Evolutionary conservation across 2,797 vertebrate genomes (phyloP), one percentile per base, ranked within the genome.

Genomic region (Graptemys geographica): DNA sequence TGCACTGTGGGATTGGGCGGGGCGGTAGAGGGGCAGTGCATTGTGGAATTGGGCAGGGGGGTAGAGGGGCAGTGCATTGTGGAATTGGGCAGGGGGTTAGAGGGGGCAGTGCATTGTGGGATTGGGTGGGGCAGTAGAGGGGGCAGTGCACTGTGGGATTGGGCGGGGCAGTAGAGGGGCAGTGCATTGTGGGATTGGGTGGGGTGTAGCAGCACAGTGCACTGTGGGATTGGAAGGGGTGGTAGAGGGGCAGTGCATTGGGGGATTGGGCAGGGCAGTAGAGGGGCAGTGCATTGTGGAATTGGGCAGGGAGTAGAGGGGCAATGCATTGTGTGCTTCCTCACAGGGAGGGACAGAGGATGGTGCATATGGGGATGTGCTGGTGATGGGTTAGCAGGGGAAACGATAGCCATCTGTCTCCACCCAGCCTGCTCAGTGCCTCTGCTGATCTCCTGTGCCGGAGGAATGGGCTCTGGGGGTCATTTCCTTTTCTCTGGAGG

Each of bases 71-170:
- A 55, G 51, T 33, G 41, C 41, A 13, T 18, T 49, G 21, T 49
- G 19, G 19, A n/a, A 41, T 5, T 72, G 51, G 51, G 15, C 2
- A 2, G 44, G 6, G 44, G 8, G 9, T 28, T 31, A n/a, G 49
- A 8, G 37, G 37, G 65, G 33, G 18, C 5, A 27, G 23, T 56
- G 55, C 0, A 0, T 52, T 62, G 3, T 53, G 79, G 11, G 65
- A 44, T 44, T 44, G 41, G 41, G 41, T 5, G 41, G 41, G 41
- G 41, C 41, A 41, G 41, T 41, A 41, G 41, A 41, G 41, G 41
- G 41, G 41, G 41, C 41, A 41, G 41, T 41, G 41, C 41, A 41
- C 5, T 41, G 41, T 5, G 41, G 41, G 41, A 41, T 41, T 41
- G 44, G 41, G 41, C 6, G 41, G 41, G 41, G 41, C 41, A 44